Percentiles rank a stretch among this genome's conserved stretches.
Evolutionary conservation across 2,888 invertebrate genomes (phyloP).

Genomic region (Xestia c-nigrum): DNA sequence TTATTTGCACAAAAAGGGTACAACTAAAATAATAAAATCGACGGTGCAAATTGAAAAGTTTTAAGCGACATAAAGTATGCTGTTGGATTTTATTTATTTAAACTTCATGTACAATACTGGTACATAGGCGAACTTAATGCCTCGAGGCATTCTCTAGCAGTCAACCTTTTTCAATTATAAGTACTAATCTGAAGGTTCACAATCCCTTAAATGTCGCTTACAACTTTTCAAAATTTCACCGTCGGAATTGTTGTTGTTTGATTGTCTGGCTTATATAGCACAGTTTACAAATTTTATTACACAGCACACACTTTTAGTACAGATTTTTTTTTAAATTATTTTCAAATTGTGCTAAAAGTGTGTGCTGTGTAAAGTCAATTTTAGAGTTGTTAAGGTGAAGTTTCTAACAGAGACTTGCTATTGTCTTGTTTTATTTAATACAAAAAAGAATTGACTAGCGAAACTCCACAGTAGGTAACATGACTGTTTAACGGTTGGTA

Average conservation of each 20-base stretch:
- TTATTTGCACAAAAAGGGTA: slow-evolving; percentile 20
- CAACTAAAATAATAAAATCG: background rate
- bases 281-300: background rate
- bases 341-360: too few species aligned
- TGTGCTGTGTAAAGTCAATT: background rate
- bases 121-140: too few species aligned
- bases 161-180: background rate
- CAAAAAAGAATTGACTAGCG: background rate
- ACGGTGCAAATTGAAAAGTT: background rate
- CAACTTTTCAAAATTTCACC: background rate
- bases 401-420: background rate
- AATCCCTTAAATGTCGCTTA: background rate
- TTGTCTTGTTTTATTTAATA: background rate
- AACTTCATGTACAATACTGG: too few species aligned
- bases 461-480: background rate
- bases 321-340: too few species aligned
- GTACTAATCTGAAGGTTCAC: background rate
- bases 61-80: background rate
- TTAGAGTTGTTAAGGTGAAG: background rate
- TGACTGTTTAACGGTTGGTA: too few species aligned
- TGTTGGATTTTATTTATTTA: background rate
- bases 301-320: too few species aligned
- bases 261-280: background rate
- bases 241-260: background rate
- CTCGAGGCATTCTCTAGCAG: too few species aligned